Conservation (phyloP, 2,888 invertebrate species). For the Imbricaverruca yamaguchii region DNA sequence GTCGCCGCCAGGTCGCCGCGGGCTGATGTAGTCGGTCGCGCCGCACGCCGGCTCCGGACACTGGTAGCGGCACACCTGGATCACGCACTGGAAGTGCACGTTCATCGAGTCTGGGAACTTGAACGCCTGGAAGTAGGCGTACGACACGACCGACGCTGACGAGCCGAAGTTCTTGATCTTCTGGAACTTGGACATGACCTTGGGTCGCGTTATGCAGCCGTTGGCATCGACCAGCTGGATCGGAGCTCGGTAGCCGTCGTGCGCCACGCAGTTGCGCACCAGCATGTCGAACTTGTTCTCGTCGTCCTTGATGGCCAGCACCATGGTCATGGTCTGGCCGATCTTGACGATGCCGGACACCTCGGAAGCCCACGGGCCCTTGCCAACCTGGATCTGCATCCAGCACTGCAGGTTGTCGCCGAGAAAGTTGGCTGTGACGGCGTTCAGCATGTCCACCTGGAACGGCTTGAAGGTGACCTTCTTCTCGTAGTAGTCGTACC, state of each 20-base stretch:
- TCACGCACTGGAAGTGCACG: slow-evolving; percentile 93
- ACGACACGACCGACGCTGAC: slow-evolving; percentile 86
- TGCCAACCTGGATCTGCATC: slow-evolving; percentile 95
- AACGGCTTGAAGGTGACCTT: slow-evolving; percentile 90
- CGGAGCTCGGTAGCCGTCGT: slow-evolving; percentile 67
- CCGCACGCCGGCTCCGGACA: slow-evolving; percentile 86
- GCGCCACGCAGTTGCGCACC: slow-evolving; percentile 87
- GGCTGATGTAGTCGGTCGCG: slow-evolving; percentile 30
- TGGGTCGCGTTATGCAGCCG: slow-evolving; percentile 85
- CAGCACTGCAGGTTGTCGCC: slow-evolving; percentile 92
- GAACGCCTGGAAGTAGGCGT: slow-evolving; percentile 93
- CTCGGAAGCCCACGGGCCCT: slow-evolving; percentile 92
- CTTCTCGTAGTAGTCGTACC: slow-evolving; percentile 95
- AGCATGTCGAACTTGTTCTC: slow-evolving; percentile 93
- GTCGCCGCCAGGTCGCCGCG: slow-evolving; percentile 20
- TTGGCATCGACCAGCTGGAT: slow-evolving; percentile 71
- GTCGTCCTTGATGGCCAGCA: slow-evolving; percentile 87
- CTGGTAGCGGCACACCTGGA: slow-evolving; percentile 87
- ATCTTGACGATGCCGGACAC: slow-evolving; percentile 90
- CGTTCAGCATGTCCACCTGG: slow-evolving; percentile 91
- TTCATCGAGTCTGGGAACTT: slow-evolving; percentile 97
- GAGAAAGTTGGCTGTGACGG: slow-evolving; percentile 89
- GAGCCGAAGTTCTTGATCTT: slow-evolving; percentile 93
- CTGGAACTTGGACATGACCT: slow-evolving; percentile 87
- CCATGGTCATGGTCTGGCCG: slow-evolving; percentile 95